Base-by-base conservation (phyloP, 2,888 invertebrate species). In the Lepidocyrtinus sp. region DNA sequence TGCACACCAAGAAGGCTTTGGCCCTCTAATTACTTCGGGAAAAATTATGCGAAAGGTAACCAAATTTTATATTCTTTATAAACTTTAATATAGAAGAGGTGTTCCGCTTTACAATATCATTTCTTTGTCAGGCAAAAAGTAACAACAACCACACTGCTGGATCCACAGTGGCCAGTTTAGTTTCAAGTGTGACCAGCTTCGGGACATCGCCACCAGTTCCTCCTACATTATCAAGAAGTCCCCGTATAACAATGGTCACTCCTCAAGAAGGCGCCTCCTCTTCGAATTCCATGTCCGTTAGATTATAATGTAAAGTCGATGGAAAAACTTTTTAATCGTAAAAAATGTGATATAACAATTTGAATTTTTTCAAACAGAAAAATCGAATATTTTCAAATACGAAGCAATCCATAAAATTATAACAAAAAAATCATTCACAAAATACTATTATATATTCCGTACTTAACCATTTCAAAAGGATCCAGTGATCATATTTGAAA, bases 1-100 rank as follows among this genome's bases (percentile, higher is more conserved):
- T 90, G 97, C 99, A 76, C 99, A 99, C 90, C 97, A 97, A 88
- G 96, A 97, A 91, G 98, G 98, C 87, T 98, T 98, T 89, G 98
- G 98, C 65, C 92, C 96, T 21, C 94, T 99, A 87, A 99, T 99
- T 89, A 99, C 98, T 12, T 96, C 96, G 67, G 98, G 98, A 81
- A 96, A 96, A 90, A 97, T 98, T 88, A 97, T 98, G 97, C 92
- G 93, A 67, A 85, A 85, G 84, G 84, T 82, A 27, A 19, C 12
- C 22, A 15, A 63, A 24, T 21, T 21, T 7, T 19, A 63, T 63
- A 19, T 63, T 24, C 22, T 12, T 17, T 12, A 55, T 17, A 55
- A 55, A 55, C 9, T 61, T 5, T 61, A 61, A 7, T 17, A n/a
- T 61, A 9, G 9, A 19, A 17, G n/a, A 61, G 21, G 17, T n/a